Evolutionary conservation across 92 coral and sea anemone species (phyloP).

Genomic region (Porites lobata): DNA sequence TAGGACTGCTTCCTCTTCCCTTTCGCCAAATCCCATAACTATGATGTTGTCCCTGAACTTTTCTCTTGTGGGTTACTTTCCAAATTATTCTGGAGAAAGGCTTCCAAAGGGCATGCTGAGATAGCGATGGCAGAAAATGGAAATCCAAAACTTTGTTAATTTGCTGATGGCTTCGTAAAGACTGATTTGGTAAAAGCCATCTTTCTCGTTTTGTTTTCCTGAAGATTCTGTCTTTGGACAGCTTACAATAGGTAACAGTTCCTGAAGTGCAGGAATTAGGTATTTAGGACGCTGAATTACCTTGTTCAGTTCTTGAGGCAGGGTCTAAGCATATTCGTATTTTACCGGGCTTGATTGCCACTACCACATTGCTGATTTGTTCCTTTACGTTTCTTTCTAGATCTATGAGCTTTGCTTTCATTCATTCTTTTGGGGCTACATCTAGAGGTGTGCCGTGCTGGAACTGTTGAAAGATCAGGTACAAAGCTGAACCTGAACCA

Average conservation of each 20-base stretch:
- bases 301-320: conserved; percentile 50
- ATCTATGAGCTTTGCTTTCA: conserved; percentile 63
- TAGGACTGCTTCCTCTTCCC: conserved; percentile 27
- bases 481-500: conserved; percentile 27
- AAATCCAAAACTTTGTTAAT: conserved; percentile 44
- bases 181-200: conserved; percentile 61
- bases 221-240: conserved; percentile 60
- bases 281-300: conserved; percentile 54
- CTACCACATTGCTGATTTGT: conserved; percentile 58
- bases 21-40: conserved; percentile 65
- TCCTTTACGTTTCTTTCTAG: conserved; percentile 59
- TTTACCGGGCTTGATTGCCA: conserved; percentile 61
- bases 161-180: conserved; percentile 58
- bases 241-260: conserved; percentile 49
- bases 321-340: conserved; percentile 51
- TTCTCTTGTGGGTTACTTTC: too few relatives aligned
- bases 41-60: conserved; percentile 53
- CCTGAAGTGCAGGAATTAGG: conserved; percentile 63
- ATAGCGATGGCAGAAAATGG: conserved; percentile 51
- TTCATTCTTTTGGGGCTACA: conserved; percentile 34
- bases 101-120: conserved; percentile 74
- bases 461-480: conserved; percentile 31
- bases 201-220: conserved; percentile 55
- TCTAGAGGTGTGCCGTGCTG: conserved; percentile 41
- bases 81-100: conserved; percentile 30